phyloP scores from a whole-genome alignment of 1,140 invertebrate genomes.

The Drosophila guanche region DNA sequence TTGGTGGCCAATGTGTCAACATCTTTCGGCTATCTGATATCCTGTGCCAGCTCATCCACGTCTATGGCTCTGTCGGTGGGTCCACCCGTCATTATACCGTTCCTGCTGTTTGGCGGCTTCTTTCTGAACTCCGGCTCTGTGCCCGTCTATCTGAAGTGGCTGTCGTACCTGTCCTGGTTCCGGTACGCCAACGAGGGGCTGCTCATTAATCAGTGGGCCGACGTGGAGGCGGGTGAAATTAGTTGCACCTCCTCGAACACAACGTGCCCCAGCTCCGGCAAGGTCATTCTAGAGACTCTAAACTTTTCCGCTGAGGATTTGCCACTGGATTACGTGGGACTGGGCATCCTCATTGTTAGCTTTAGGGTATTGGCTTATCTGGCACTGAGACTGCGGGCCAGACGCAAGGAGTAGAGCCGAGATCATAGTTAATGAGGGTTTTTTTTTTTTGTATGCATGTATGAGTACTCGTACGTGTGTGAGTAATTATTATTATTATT shows the following conservation, averaged over 20 bases:
- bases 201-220: slow-evolving; percentile 96
- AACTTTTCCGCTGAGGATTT: slow-evolving; percentile 92
- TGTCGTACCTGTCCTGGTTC: slow-evolving; percentile 98
- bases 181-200: slow-evolving; percentile 96
- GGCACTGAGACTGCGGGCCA: slow-evolving; percentile 87
- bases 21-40: slow-evolving; percentile 97
- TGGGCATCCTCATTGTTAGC: slow-evolving; percentile 89
- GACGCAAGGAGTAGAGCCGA: slow-evolving; percentile 78
- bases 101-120: slow-evolving; percentile 97
- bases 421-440: slow-evolving; percentile 16
- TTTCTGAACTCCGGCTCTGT: slow-evolving; percentile 96
- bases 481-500: slow-evolving; percentile 26
- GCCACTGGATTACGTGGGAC: slow-evolving; percentile 87
- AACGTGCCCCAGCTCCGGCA: slow-evolving; percentile 90
- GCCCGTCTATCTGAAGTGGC: slow-evolving; percentile 94
- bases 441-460: slow-evolving; percentile 24
- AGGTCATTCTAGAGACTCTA: slow-evolving; percentile 90
- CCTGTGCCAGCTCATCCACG: slow-evolving; percentile 91
- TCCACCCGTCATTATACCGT: slow-evolving; percentile 95
- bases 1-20: slow-evolving; percentile 95
- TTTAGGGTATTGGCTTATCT: slow-evolving; percentile 92
- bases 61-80: slow-evolving; percentile 94
- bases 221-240: slow-evolving; percentile 87
- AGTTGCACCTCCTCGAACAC: slow-evolving; percentile 89
- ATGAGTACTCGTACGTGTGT: no score